Percentiles rank a stretch among this genome's conserved stretches.
Evolutionary conservation across 23 tunicate species (phyloP).

Genomic region (Trididemnum nubilum): DNA sequence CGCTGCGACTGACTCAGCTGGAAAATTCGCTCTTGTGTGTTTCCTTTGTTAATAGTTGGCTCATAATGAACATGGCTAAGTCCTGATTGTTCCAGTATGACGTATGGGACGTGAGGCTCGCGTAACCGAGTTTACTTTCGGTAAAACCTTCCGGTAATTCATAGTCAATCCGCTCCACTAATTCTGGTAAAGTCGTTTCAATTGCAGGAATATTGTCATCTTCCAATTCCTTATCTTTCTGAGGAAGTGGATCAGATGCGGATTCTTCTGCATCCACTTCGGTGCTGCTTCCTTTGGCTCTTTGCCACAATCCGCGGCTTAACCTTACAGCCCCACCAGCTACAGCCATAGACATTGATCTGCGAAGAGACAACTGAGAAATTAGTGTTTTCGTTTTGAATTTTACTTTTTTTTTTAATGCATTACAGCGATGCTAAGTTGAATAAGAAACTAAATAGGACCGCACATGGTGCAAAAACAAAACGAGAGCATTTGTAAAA

Average conservation of each 20-base stretch:
- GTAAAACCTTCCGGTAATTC: slow-evolving; percentile 91
- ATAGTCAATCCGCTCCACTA: slow-evolving; percentile 61
- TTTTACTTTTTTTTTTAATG: too few species aligned
- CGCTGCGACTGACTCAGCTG: too few species aligned
- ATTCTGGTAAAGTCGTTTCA: neutral
- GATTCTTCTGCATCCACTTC: neutral
- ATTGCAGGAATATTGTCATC: neutral
- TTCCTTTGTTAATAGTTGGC: slow-evolving; percentile 31
- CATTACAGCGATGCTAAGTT: too few species aligned
- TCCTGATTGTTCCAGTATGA: slow-evolving; percentile 91
- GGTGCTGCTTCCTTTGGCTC: neutral
- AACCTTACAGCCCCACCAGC: slow-evolving; percentile 79
- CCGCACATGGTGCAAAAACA: too few species aligned
- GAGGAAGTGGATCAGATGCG: neutral
- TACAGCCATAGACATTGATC: slow-evolving; percentile 50
- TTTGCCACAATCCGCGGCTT: slow-evolving; percentile 58
- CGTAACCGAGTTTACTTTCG: slow-evolving; percentile 88
- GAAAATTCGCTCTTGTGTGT: neutral
- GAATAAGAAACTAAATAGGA: too few species aligned
- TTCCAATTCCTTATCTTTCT: neutral
- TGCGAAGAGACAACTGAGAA: neutral
- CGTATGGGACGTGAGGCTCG: slow-evolving; percentile 83
- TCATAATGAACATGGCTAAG: slow-evolving; percentile 75
- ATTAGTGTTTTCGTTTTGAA: too few species aligned
- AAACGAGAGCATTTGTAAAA: too few species aligned